Percentiles rank a stretch among this genome's conserved stretches.
phyloP scores from a whole-genome alignment of 2,113 vertebrate species.

The Pseudorectes ferrugineus region DNA sequence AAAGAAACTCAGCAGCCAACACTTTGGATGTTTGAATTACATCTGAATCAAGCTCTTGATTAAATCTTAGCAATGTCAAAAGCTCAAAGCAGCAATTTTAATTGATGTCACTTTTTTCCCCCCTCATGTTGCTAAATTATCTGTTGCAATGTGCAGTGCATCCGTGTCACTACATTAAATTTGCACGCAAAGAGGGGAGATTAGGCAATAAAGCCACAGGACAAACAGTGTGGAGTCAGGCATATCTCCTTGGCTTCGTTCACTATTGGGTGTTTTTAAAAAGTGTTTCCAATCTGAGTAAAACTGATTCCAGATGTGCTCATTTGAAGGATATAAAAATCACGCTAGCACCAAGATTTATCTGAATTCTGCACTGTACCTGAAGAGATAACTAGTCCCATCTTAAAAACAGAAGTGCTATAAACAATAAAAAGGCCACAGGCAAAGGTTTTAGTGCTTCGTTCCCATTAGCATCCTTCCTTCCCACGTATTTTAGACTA shows the following conservation, averaged over 20 bases:
- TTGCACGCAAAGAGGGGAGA: background rate
- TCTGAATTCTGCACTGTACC: conserved; percentile 4
- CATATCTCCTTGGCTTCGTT: background rate
- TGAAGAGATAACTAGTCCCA: conserved; percentile 38
- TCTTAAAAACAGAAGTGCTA: conserved; percentile 21
- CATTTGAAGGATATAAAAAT: background rate
- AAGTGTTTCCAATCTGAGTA: background rate
- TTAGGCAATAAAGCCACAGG: background rate
- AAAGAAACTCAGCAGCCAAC: background rate
- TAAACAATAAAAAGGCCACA: conserved; percentile 1
- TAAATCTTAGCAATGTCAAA: conserved; percentile 11
- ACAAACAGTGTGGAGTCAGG: background rate
- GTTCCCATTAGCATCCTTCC: background rate
- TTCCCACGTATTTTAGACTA: background rate
- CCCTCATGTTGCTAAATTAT: background rate
- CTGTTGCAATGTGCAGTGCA: background rate
- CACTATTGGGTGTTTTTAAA: background rate
- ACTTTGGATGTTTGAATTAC: background rate
- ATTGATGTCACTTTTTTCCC: background rate
- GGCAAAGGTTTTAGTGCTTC: background rate
- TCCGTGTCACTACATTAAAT: conserved; percentile 2
- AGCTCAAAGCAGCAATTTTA: conserved; percentile 35
- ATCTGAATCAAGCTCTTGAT: conserved; percentile 26
- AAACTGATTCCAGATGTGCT: conserved; percentile 48
- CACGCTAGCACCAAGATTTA: conserved; percentile 2